Conservation (phyloP, 2,113 vertebrate genomes). For the Salminus brasiliensis region DNA sequence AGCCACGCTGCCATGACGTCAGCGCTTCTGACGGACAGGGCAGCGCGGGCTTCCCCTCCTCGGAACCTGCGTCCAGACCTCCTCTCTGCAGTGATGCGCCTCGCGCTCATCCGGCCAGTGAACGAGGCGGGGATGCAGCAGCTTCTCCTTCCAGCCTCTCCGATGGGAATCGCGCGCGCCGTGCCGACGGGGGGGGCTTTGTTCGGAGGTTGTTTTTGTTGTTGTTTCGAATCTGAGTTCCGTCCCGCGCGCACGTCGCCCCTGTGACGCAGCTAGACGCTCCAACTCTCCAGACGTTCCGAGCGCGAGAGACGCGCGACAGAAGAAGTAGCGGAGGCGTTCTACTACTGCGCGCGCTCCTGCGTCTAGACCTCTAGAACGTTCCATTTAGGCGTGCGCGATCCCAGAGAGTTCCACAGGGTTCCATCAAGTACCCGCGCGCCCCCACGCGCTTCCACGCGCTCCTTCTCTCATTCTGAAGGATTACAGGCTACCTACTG, state of each 20-base stretch:
- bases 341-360: no score
- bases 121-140: background rate
- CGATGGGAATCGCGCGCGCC: background rate
- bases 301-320: no score
- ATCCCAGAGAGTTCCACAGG: no score
- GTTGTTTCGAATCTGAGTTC: background rate
- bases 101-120: background rate
- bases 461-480: background rate
- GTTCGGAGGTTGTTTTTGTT: background rate
- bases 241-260: background rate
- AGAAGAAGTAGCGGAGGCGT: no score
- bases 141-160: background rate
- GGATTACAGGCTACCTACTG: slow-evolving; percentile 53
- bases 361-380: no score
- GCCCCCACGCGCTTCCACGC: background rate
- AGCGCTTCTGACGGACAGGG: background rate
- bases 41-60: no score
- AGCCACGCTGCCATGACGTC: background rate
- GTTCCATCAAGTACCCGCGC: background rate
- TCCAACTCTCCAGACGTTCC: no score
- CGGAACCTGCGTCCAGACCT: background rate
- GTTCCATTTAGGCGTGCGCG: no score
- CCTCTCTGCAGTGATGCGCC: slow-evolving; percentile 8
- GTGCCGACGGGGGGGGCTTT: slow-evolving; percentile 48
- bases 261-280: no score